Conservation (phyloP, 2,888 invertebrate genomes). For the Halictus ligatus region DNA sequence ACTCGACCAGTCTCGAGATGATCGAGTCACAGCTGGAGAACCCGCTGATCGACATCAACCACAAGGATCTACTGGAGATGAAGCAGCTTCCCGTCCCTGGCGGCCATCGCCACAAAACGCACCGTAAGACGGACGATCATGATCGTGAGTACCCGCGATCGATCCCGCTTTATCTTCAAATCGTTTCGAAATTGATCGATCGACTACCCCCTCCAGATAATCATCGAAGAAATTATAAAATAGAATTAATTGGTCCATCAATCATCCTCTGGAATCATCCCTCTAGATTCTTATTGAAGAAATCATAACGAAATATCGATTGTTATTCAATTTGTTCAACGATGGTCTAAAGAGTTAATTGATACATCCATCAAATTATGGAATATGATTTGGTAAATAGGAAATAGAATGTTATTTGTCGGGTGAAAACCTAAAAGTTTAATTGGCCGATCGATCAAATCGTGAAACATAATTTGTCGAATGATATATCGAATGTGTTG, state of each 20-base stretch:
- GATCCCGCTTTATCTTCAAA: background rate
- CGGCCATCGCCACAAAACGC: slow-evolving; percentile 77
- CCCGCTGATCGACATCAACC: slow-evolving; percentile 86
- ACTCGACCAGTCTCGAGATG: slow-evolving; percentile 86
- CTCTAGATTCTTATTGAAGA: background rate
- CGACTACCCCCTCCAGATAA: background rate
- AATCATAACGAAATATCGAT: background rate
- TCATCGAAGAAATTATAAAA: background rate
- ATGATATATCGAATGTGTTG: background rate
- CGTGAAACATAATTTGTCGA: background rate
- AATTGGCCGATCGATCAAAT: background rate
- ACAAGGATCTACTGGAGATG: slow-evolving; percentile 85
- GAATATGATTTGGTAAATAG: background rate
- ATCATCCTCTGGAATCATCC: background rate
- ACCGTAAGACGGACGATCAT: slow-evolving; percentile 79
- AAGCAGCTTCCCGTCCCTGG: slow-evolving; percentile 82
- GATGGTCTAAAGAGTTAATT: background rate
- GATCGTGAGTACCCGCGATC: slow-evolving; percentile 74
- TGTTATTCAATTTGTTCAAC: background rate
- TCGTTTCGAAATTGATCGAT: background rate
- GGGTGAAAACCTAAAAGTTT: background rate
- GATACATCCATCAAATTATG: background rate
- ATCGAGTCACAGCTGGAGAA: slow-evolving; percentile 87
- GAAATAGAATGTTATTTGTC: background rate
- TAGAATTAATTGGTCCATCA: background rate